Evolutionary conservation across 2,797 vertebrate species (phyloP).

Genomic region (Geotrypetes seraphini): DNA sequence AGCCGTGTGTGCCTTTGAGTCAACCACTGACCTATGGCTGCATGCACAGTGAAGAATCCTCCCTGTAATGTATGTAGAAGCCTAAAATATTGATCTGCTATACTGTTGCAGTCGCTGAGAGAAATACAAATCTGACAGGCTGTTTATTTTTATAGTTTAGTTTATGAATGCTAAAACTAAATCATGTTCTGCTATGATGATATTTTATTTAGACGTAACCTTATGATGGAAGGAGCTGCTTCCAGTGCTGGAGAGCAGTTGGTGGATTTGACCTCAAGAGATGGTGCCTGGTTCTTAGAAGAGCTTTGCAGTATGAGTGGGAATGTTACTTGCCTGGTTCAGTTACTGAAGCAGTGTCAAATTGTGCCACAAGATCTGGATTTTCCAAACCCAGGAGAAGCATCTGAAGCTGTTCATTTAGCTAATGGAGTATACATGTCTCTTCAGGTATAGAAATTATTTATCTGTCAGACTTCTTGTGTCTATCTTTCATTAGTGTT

Average conservation of each 20-base stretch:
- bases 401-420: slow-evolving; percentile 80
- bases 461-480: not conserved
- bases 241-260: slow-evolving; percentile 89
- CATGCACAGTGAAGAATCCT: too few species aligned
- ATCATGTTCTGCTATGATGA: too few species aligned
- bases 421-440: slow-evolving; percentile 90
- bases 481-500: too few species aligned
- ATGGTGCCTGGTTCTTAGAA: slow-evolving; percentile 94
- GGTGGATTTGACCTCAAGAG: slow-evolving; percentile 84
- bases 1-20: too few species aligned
- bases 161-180: too few species aligned
- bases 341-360: slow-evolving; percentile 82
- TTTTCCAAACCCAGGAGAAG: slow-evolving; percentile 72
- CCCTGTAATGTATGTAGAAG: too few species aligned
- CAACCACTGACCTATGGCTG: too few species aligned
- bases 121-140: too few species aligned
- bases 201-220: slow-evolving; percentile 70
- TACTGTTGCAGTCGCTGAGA: too few species aligned
- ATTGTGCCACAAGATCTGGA: slow-evolving; percentile 85
- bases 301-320: slow-evolving; percentile 95
- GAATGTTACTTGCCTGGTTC: slow-evolving; percentile 79
- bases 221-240: slow-evolving; percentile 93
- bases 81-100: too few species aligned
- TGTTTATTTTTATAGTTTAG: too few species aligned
- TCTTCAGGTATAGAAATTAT: slow-evolving; percentile 71